These are phyloP conservation scores for Acanthococcus lagerstroemiae DNA, from an alignment of 2,888 invertebrate species.

Conservation along the genomic window DNA sequence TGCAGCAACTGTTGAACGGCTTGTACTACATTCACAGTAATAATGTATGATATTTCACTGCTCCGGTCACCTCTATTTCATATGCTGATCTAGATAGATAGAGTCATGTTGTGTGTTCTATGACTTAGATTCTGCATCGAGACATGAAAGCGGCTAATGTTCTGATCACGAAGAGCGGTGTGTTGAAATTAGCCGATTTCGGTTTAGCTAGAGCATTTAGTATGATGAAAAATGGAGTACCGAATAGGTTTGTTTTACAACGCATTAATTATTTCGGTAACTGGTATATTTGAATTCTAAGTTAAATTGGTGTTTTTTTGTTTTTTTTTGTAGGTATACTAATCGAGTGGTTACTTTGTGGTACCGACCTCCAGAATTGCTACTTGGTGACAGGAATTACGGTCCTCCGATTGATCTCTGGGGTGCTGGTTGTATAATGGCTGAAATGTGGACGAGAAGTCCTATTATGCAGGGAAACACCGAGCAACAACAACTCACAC, in stretches of 20 bases:
- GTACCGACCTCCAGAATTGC: conserved; percentile 69
- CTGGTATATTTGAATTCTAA: not conserved
- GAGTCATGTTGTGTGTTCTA: not conserved
- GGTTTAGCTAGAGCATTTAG: conserved; percentile 92
- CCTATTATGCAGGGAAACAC: conserved; percentile 91
- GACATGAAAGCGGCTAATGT: conserved; percentile 99
- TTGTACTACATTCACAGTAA: conserved; percentile 94
- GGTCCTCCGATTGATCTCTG: conserved; percentile 94
- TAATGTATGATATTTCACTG: conserved; percentile 48
- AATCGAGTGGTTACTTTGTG: conserved; percentile 95
- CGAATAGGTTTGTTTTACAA: conserved; percentile 48
- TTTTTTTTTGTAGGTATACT: conserved; percentile 59
- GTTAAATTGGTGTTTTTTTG: not conserved
- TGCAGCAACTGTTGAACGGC: conserved; percentile 76
- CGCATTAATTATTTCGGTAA: not conserved
- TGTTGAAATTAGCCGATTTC: conserved; percentile 93
- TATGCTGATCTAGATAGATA: not conserved
- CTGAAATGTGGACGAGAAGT: conserved; percentile 93
- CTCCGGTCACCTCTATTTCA: not conserved
- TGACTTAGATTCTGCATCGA: conserved; percentile 67
- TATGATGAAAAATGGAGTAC: conserved; percentile 71
- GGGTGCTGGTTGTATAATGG: conserved; percentile 99
- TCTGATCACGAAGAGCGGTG: conserved; percentile 86
- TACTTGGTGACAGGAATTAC: conserved; percentile 81
- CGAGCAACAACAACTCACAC: conserved; percentile 87